phyloP scores from a whole-genome alignment of 2,888 invertebrate species.

The Apamea crenata region DNA sequence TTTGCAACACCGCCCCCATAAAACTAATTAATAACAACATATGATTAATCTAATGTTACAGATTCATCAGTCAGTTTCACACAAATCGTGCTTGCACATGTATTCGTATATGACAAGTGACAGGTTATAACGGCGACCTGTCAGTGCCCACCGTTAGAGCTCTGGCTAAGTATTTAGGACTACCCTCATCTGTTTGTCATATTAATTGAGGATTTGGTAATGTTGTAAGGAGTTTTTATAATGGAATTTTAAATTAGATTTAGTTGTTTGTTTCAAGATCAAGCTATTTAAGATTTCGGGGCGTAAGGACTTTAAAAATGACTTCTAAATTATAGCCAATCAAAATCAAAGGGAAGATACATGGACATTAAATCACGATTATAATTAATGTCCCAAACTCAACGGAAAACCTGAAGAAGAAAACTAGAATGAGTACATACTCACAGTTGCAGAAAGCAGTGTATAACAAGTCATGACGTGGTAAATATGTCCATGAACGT shows the following conservation, averaged over 20 bases:
- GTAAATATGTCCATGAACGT: background rate
- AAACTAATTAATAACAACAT: constrained; percentile 21
- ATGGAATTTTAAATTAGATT: background rate
- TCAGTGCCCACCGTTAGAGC: constrained; percentile 59
- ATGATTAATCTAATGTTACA: constrained; percentile 16
- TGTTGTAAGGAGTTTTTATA: constrained; percentile 9
- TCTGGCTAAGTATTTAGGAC: constrained; percentile 43
- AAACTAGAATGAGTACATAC: background rate
- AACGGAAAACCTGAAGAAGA: background rate
- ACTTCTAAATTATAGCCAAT: background rate
- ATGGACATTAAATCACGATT: background rate
- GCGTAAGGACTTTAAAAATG: background rate
- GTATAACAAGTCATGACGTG: background rate
- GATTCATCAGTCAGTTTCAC: constrained; percentile 23
- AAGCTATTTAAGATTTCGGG: background rate
- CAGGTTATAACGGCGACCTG: constrained; percentile 68
- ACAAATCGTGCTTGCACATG: constrained; percentile 40
- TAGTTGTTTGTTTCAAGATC: background rate
- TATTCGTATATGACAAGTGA: constrained; percentile 57
- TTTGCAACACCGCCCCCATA: background rate
- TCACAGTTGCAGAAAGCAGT: background rate
- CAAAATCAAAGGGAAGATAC: background rate
- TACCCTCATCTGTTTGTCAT: constrained; percentile 42
- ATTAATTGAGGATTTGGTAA: constrained; percentile 34
- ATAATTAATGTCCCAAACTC: background rate